A percentile compares a stretch with the other conserved stretches of the same genome.
phyloP scores from a whole-genome alignment of 1,140 invertebrate species.

The Drosophila subobscura region DNA sequence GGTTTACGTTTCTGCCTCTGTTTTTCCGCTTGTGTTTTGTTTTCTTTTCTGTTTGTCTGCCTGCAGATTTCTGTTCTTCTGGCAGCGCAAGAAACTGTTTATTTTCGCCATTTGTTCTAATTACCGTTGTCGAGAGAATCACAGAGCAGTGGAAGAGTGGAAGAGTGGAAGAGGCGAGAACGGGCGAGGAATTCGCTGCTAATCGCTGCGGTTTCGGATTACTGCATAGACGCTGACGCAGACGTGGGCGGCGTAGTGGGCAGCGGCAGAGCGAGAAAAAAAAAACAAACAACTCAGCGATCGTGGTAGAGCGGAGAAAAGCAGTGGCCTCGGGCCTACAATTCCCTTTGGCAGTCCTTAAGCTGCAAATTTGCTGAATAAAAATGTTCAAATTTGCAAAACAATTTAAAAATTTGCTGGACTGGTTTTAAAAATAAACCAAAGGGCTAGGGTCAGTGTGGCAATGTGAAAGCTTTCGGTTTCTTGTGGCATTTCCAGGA shows the following conservation, averaged over 20 bases:
- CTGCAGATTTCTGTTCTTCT: conserved; percentile 45
- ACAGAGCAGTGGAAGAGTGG: no score
- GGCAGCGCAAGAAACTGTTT: conserved; percentile 44
- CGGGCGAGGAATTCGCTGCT: conserved; percentile 4
- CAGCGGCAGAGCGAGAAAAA: conserved; percentile 15
- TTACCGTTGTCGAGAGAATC: conserved; percentile 47
- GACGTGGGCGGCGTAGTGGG: conserved; percentile 1
- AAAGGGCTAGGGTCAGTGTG: no score
- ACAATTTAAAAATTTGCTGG: background rate
- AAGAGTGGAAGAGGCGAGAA: no score
- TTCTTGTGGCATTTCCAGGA: no score
- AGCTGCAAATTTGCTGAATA: background rate
- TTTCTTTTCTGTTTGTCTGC: background rate
- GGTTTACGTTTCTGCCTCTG: conserved; percentile 53
- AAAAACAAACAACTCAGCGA: background rate
- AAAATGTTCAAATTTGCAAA: conserved; percentile 12
- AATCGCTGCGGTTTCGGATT: conserved; percentile 49
- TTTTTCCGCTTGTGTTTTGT: no score
- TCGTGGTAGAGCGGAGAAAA: no score
- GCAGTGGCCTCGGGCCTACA: no score
- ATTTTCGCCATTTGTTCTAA: conserved; percentile 75
- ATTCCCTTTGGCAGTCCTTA: no score
- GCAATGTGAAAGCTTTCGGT: no score
- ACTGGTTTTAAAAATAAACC: background rate
- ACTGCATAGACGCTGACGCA: conserved; percentile 15